Conservation (phyloP, 2,888 invertebrate genomes). For the Habrosyne pyritoides region DNA sequence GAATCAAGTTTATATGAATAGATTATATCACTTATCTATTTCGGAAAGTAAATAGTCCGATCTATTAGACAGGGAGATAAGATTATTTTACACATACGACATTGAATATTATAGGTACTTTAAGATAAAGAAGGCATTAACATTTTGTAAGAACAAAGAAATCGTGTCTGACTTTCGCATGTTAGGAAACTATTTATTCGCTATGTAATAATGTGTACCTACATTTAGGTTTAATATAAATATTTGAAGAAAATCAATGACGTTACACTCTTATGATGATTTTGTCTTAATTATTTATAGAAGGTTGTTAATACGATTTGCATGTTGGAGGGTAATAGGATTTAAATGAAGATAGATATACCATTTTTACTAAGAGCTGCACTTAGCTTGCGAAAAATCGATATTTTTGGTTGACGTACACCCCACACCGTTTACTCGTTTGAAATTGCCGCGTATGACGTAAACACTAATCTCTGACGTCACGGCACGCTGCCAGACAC, state of each 20-base stretch:
- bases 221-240: neutral
- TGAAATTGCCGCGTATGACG: slow-evolving; percentile 83
- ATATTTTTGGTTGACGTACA: slow-evolving; percentile 69
- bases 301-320: neutral
- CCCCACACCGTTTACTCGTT: slow-evolving; percentile 57
- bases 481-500: slow-evolving; percentile 50
- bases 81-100: neutral
- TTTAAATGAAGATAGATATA: neutral
- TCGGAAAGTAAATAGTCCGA: neutral
- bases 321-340: neutral
- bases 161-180: neutral
- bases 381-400: slow-evolving; percentile 55
- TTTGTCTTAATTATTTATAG: neutral
- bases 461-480: slow-evolving; percentile 67
- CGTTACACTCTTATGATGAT: neutral
- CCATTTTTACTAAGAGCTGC: slow-evolving; percentile 22
- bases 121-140: neutral
- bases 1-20: neutral
- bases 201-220: neutral
- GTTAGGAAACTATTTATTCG: neutral
- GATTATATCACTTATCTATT: neutral
- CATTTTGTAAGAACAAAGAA: neutral
- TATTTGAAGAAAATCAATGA: neutral
- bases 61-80: neutral
- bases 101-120: neutral